These are phyloP conservation scores for Trachelus iudaicus DNA, from an alignment of 2,888 invertebrate genomes.

Conservation along the genomic window DNA sequence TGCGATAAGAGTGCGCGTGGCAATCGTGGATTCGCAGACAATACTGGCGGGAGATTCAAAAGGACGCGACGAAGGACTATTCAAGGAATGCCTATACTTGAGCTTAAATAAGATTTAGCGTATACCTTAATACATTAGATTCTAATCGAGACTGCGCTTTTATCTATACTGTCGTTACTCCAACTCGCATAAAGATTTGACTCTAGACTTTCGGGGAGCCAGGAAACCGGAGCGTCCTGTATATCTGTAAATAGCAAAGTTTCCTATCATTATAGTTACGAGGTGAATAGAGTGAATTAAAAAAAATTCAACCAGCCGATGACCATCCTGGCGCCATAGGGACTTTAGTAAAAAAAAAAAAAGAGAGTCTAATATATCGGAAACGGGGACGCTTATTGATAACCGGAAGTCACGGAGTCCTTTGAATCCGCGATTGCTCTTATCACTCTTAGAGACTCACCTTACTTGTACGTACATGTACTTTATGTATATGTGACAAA, in stretches of 20 bases:
- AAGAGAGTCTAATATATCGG: background rate
- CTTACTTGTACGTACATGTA: conserved; percentile 26
- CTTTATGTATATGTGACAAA: conserved; percentile 25
- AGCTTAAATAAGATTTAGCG: conserved; percentile 5
- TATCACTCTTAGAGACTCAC: background rate
- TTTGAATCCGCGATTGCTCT: background rate
- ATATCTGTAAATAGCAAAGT: background rate
- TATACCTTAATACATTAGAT: background rate
- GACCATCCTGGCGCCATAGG: background rate
- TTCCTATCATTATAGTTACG: background rate
- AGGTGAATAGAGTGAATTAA: background rate
- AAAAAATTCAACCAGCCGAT: background rate
- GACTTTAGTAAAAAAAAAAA: background rate
- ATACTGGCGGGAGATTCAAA: background rate
- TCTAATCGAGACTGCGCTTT: background rate
- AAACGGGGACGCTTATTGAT: background rate
- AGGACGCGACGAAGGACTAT: background rate
- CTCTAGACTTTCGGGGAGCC: background rate
- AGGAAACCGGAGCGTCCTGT: background rate
- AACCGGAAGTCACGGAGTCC: background rate
- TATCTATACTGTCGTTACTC: background rate
- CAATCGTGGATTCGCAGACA: background rate
- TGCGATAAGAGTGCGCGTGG: background rate
- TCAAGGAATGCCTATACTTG: conserved; percentile 6
- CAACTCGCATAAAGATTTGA: background rate